phyloP scores from a whole-genome alignment of 2,797 vertebrate genomes.

The Lemur catta region DNA sequence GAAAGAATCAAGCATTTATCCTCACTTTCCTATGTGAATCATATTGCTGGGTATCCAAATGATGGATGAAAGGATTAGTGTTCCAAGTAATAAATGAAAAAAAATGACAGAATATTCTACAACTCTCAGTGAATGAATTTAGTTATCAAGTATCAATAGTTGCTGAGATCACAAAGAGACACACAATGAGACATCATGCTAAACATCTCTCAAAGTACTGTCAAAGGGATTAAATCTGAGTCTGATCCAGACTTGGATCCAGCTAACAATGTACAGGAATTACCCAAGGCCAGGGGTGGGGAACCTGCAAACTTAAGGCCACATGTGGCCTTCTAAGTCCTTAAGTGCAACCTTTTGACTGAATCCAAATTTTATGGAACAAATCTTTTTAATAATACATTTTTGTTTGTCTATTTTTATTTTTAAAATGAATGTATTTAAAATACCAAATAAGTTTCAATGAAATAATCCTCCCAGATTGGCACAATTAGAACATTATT shows the following conservation, averaged over 20 bases:
- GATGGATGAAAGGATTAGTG: not conserved
- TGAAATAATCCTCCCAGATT: too few relatives aligned
- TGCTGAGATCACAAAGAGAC: not conserved
- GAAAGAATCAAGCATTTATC: too few relatives aligned
- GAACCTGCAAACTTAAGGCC: too few relatives aligned
- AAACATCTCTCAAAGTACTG: not conserved
- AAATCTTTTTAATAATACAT: too few relatives aligned
- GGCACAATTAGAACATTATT: too few relatives aligned
- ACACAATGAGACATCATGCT: not conserved
- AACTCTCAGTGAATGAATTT: not conserved
- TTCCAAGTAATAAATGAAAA: not conserved
- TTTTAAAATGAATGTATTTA: too few relatives aligned
- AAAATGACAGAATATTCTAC: not conserved
- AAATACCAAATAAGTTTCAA: too few relatives aligned
- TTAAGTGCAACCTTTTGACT: too few relatives aligned
- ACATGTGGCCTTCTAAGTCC: too few relatives aligned
- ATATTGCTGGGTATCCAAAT: not conserved
- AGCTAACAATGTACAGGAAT: not conserved
- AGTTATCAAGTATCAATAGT: not conserved
- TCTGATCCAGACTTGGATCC: not conserved
- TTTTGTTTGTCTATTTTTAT: too few relatives aligned
- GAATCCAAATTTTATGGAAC: too few relatives aligned
- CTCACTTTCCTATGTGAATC: not conserved
- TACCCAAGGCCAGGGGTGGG: not conserved
- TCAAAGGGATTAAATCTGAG: not conserved